Evolutionary conservation across 2,113 vertebrate genomes (phyloP).

Genomic region (Porphyrio hochstetteri): DNA sequence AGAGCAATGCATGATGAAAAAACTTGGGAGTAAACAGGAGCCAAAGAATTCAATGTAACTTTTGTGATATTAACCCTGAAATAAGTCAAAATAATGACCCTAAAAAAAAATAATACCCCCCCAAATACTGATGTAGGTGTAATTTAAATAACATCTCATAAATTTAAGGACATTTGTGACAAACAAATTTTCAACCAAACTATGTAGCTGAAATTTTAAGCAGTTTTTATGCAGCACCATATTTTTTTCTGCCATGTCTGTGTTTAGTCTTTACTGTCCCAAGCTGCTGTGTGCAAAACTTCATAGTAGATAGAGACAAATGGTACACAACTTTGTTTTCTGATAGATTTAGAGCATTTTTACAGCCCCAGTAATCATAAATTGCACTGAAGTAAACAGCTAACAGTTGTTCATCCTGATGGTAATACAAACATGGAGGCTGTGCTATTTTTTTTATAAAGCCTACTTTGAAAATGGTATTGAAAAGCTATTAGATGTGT

Average conservation of each 20-base stretch:
- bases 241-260: not conserved
- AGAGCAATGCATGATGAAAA: not conserved
- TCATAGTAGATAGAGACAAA: not conserved
- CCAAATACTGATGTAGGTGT: not conserved
- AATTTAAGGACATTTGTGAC: not conserved
- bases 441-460: not conserved
- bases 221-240: not conserved
- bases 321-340: not conserved
- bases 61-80: not conserved
- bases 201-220: not conserved
- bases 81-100: not conserved
- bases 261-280: not conserved
- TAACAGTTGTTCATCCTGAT: not conserved
- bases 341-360: not conserved
- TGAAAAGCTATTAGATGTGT: not conserved
- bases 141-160: not conserved
- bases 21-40: not conserved
- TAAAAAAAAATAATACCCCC: not conserved
- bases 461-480: not conserved
- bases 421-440: not conserved
- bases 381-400: not conserved
- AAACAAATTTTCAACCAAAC: not conserved
- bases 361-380: not conserved
- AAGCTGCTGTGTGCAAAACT: not conserved
- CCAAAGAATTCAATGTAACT: not conserved